These are phyloP conservation scores for Nyctibius bracteatus DNA, from an alignment of 2,113 vertebrate species.

Conservation along the genomic window DNA sequence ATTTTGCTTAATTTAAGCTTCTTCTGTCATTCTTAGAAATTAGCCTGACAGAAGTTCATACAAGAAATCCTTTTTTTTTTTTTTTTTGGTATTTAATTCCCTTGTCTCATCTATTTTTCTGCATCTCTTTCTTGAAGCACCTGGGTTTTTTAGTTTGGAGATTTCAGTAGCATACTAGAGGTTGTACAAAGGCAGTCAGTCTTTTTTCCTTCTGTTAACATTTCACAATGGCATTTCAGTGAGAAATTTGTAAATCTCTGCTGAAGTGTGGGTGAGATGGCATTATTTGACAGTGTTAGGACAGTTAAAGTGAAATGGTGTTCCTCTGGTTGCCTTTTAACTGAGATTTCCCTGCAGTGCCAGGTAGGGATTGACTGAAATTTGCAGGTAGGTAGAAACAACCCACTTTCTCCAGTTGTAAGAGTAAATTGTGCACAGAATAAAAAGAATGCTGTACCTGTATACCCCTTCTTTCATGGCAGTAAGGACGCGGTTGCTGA, in stretches of 20 bases:
- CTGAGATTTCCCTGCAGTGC: not conserved
- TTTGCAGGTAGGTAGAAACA: not conserved
- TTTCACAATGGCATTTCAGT: not conserved
- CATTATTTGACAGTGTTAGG: not conserved
- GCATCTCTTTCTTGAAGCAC: not conserved
- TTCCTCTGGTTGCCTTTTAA: not conserved
- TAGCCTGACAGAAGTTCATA: not conserved
- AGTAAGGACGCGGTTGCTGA: not conserved
- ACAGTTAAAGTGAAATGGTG: not conserved
- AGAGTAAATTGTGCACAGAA: not conserved
- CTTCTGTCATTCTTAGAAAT: not conserved
- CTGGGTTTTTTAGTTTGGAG: not conserved
- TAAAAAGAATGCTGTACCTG: not conserved
- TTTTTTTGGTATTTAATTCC: not conserved
- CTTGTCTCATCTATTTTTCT: not conserved
- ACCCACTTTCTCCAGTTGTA: not conserved
- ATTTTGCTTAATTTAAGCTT: not conserved
- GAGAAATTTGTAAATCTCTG: not conserved
- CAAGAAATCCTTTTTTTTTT: not conserved
- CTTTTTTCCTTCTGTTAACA: not conserved
- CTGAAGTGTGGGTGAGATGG: not conserved
- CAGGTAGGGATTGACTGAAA: not conserved
- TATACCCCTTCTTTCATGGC: accelerated
- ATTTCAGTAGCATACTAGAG: not conserved
- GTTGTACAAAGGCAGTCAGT: not conserved